Percentiles rank a stretch among this genome's conserved stretches.
phyloP scores from a whole-genome alignment of 1,140 invertebrate species.

The Zaprionus kolodkinae region DNA sequence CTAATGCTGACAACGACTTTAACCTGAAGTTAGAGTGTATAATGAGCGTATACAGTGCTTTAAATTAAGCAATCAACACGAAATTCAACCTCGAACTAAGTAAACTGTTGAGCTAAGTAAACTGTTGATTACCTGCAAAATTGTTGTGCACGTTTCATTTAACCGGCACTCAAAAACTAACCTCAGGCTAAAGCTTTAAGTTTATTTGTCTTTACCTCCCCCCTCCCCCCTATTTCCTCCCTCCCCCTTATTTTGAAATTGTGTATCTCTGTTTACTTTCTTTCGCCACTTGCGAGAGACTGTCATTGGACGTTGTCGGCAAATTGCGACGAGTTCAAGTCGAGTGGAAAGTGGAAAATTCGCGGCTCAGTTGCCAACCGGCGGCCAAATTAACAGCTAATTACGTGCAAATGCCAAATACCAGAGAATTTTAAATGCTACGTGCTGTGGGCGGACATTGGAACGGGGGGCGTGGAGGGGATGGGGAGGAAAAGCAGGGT shows the following conservation, averaged over 20 bases:
- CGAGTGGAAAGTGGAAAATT: conserved; percentile 60
- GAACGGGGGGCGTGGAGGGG: neutral
- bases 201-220: neutral
- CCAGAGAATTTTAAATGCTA: conserved; percentile 42
- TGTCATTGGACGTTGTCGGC: conserved; percentile 17
- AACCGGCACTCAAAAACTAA: neutral
- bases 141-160: conserved; percentile 1
- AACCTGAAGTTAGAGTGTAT: neutral
- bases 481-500: no score
- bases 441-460: neutral
- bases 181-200: neutral
- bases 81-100: neutral
- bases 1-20: neutral
- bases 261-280: neutral
- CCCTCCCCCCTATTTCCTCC: neutral
- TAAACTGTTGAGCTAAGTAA: neutral
- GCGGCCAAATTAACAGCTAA: conserved; percentile 73
- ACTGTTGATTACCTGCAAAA: conserved; percentile 1
- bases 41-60: neutral
- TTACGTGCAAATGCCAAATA: conserved; percentile 68
- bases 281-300: neutral
- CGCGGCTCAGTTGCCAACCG: conserved; percentile 57
- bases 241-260: neutral
- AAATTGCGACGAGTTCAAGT: conserved; percentile 27
- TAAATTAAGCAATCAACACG: neutral